These are phyloP conservation scores for Clunio marinus DNA, from an alignment of 2,888 invertebrate genomes.

Conservation along the genomic window DNA sequence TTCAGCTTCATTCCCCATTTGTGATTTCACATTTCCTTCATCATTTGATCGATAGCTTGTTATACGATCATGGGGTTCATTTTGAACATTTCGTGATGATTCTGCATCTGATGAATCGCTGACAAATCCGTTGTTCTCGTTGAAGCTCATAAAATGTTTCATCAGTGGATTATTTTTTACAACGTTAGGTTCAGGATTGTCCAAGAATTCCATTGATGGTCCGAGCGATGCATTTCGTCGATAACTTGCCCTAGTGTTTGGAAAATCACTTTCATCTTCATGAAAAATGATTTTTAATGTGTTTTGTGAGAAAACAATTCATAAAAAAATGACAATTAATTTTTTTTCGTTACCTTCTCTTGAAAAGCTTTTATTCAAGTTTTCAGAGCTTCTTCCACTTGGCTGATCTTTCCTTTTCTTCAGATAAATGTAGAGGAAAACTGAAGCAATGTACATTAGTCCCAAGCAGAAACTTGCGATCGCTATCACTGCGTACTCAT, in stretches of 20 bases:
- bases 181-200: conserved; percentile 59
- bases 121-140: conserved; percentile 53
- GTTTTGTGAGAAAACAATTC: no score
- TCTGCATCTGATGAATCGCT: conserved; percentile 60
- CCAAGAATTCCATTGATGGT: conserved; percentile 43
- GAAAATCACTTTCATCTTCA: not conserved
- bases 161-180: conserved; percentile 74
- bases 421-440: conserved; percentile 75
- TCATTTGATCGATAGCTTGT: conserved; percentile 43
- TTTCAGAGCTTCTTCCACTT: conserved; percentile 41
- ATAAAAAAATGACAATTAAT: not conserved
- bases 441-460: conserved; percentile 79
- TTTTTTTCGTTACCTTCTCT: conserved; percentile 24
- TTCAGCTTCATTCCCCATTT: conserved; percentile 52
- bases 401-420: conserved; percentile 57
- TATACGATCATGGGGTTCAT: conserved; percentile 40
- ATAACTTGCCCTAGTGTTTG: conserved; percentile 7
- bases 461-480: conserved; percentile 80
- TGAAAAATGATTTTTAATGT: not conserved
- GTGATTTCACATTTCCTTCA: conserved; percentile 38
- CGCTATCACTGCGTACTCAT: conserved; percentile 80
- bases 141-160: conserved; percentile 59
- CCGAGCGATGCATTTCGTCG: conserved; percentile 3
- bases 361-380: conserved; percentile 20
- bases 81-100: conserved; percentile 62